Base-by-base conservation (phyloP, 2,113 vertebrate genomes). In the Rhabdornis inornatus region DNA sequence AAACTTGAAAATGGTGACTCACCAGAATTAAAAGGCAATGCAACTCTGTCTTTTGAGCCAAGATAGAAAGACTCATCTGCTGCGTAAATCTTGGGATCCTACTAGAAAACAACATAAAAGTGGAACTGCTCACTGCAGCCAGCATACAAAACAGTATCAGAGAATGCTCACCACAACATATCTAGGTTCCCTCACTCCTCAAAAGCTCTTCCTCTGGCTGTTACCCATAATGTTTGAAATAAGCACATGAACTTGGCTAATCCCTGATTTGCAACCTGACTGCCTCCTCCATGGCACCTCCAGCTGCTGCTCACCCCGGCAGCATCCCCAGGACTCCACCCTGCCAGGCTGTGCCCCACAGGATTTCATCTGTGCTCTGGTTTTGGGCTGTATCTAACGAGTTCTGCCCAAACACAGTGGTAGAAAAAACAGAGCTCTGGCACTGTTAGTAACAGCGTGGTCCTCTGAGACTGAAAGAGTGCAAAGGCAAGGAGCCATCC, bases 401-500 rank as follows among this genome's bases (percentile, higher is more conserved):
- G 33, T 25, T 65, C 52, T 56, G 60, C 30, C n/a, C 59, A 72
- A 69, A 77, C 5, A 56, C 13, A 18, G 35, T 1, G 37, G 27
- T 0, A n/a, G 24, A 9, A 56, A 14, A 53, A 79, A 1, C 52
- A 68, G 44, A 83, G 23, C 16, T 74, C 65, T 3, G 3, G 27
- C 35, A 20, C 19, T 7, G 2, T 6, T n/a, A 35, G 23, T 59
- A 56, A 1, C 0, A 3, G 44, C 0, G 0, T 14, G 49, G 35
- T 47, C 31, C 40, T 68, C 66, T 45, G 72, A 28, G 24, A 6
- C 49, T 22, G 49, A 27, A 52, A 23, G 28, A 52, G 23, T 1
- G 1, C 1, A 23, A 90, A 42, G 61, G 57, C 61, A 23, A 13
- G 0, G 60, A 90, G 71, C 47, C 79, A 25, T 27, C 49, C 27